These are phyloP conservation scores for Adineta ricciae DNA, from an alignment of 2,888 invertebrate genomes.

Conservation along the genomic window DNA sequence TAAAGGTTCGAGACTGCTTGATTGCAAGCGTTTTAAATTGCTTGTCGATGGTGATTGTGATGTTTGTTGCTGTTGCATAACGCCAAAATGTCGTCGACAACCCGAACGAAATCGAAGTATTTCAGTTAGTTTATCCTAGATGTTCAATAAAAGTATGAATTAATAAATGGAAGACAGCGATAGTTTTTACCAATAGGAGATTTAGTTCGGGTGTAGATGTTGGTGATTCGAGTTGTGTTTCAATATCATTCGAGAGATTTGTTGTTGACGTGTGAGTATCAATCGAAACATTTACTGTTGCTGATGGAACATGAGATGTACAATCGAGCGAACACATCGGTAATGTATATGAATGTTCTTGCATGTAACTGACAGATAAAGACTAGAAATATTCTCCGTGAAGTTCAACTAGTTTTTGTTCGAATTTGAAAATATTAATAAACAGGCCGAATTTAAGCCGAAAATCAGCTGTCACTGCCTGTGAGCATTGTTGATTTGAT, in stretches of 20 bases:
- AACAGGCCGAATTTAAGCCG: neutral
- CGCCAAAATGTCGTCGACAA: neutral
- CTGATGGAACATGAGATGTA: neutral
- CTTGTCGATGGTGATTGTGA: neutral
- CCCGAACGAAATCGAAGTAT: constrained; percentile 1
- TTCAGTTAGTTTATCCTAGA: constrained; percentile 6
- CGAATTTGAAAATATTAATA: no score
- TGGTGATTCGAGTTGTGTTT: neutral
- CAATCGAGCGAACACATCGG: neutral
- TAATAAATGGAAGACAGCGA: no score
- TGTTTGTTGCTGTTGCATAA: neutral
- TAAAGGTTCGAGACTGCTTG: neutral
- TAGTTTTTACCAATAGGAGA: neutral
- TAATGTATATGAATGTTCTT: neutral
- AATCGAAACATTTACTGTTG: neutral
- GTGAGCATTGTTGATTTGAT: no score
- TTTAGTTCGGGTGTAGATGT: constrained; percentile 18
- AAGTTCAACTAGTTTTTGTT: no score
- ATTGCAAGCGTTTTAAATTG: neutral
- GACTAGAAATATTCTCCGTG: neutral
- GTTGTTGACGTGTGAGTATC: neutral
- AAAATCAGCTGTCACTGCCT: neutral
- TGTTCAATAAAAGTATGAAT: no score
- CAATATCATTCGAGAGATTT: neutral
- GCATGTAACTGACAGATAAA: neutral